These are phyloP conservation scores for Sympetrum striolatum DNA, from an alignment of 2,888 invertebrate species.

Conservation along the genomic window DNA sequence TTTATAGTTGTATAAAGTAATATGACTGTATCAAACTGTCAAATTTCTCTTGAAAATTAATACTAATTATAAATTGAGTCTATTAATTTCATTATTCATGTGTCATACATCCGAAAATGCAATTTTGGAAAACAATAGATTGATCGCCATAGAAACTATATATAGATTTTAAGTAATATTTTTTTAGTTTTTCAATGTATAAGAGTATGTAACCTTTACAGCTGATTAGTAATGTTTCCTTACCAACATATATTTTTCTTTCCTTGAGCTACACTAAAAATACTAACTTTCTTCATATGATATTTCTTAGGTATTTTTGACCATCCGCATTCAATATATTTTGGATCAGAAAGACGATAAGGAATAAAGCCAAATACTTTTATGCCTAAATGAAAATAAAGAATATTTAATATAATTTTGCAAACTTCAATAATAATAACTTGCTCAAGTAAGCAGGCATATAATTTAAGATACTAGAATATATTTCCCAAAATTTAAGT, in stretches of 20 bases:
- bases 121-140: too few relatives aligned
- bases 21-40: too few relatives aligned
- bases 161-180: too few relatives aligned
- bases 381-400: neutral
- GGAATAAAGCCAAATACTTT: neutral
- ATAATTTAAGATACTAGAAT: neutral
- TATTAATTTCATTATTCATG: too few relatives aligned
- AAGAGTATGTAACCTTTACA: neutral
- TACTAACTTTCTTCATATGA: neutral
- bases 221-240: neutral
- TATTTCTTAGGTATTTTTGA: neutral
- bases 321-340: constrained; percentile 13
- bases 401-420: neutral
- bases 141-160: too few relatives aligned
- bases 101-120: too few relatives aligned
- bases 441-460: neutral
- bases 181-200: neutral
- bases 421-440: neutral
- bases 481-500: too few relatives aligned
- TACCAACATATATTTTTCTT: neutral
- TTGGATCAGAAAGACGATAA: neutral
- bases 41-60: too few relatives aligned
- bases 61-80: too few relatives aligned
- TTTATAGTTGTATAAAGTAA: too few relatives aligned
- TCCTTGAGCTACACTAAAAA: neutral